These are phyloP conservation scores for Drosophila bifasciata DNA, from an alignment of 1,140 invertebrate genomes.

Conservation along the genomic window DNA sequence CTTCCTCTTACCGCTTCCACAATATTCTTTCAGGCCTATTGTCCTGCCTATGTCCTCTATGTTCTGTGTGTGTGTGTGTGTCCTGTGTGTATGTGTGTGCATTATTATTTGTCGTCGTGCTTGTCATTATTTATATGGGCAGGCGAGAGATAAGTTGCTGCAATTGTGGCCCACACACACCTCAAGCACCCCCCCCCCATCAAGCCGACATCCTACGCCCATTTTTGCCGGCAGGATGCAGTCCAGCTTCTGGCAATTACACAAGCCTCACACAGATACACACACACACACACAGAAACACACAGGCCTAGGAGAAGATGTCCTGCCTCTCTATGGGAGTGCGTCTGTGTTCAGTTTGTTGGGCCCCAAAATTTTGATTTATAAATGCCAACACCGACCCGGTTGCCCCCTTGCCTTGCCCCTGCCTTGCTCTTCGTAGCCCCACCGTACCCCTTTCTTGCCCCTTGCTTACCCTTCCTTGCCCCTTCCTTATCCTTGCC, in stretches of 20 bases:
- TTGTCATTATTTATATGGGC: slow-evolving; percentile 84
- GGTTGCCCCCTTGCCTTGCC: slow-evolving; percentile 7
- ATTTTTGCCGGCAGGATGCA: slow-evolving; percentile 44
- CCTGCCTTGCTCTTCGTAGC: no score
- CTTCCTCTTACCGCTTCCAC: no score
- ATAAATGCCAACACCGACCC: slow-evolving; percentile 77
- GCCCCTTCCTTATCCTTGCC: background rate
- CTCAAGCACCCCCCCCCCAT: background rate
- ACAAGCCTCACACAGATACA: slow-evolving; percentile 47
- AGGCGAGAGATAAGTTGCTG: slow-evolving; percentile 81
- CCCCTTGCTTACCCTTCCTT: no score
- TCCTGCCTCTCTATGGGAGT: slow-evolving; percentile 44
- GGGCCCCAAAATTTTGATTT: slow-evolving; percentile 80
- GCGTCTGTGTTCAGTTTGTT: slow-evolving; percentile 65
- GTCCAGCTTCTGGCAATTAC: slow-evolving; percentile 69
- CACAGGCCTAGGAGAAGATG: slow-evolving; percentile 26
- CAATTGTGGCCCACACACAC: slow-evolving; percentile 45
- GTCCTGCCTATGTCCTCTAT: slow-evolving; percentile 30
- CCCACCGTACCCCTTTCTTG: no score
- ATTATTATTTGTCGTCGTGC: slow-evolving; percentile 84
- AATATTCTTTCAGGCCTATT: slow-evolving; percentile 66
- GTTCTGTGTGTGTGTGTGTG: slow-evolving; percentile 23
- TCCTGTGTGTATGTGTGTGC: slow-evolving; percentile 49
- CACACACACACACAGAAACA: slow-evolving; percentile 8
- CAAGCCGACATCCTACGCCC: background rate